A percentile compares a stretch with the other conserved stretches of the same genome.
phyloP scores from a whole-genome alignment of 1,140 invertebrate species.

The Monomorium pharaonis region DNA sequence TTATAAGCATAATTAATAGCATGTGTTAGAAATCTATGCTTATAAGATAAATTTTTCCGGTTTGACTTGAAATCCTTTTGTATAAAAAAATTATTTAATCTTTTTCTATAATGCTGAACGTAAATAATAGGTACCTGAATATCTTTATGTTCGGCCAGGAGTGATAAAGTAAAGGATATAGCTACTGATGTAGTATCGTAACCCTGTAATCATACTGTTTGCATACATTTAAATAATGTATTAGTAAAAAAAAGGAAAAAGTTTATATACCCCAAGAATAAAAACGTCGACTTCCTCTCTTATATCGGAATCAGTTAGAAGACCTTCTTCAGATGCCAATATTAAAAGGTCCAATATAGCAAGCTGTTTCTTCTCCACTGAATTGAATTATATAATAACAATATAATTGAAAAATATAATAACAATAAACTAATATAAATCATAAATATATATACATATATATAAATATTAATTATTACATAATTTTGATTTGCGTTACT shows the following conservation, averaged over 20 bases:
- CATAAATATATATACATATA: too few species aligned
- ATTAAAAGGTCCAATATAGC: slow-evolving; percentile 94
- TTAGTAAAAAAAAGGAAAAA: slow-evolving; percentile 88
- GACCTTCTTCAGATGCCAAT: slow-evolving; percentile 85
- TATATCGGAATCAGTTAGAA: slow-evolving; percentile 88
- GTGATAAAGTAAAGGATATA: too few species aligned
- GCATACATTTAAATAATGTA: background rate
- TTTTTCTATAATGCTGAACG: background rate
- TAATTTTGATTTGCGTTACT: background rate
- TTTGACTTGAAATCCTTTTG: too few species aligned
- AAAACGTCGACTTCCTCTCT: slow-evolving; percentile 92
- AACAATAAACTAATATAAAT: too few species aligned
- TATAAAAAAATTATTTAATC: too few species aligned
- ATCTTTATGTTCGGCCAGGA: slow-evolving; percentile 87
- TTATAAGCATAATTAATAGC: too few species aligned
- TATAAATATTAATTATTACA: background rate
- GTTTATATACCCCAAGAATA: slow-evolving; percentile 72
- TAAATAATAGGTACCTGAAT: slow-evolving; percentile 85
- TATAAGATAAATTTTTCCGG: too few species aligned
- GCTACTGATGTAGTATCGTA: too few species aligned
- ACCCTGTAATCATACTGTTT: slow-evolving; percentile 85
- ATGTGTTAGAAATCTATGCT: too few species aligned
- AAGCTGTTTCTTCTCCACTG: slow-evolving; percentile 86
- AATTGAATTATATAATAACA: slow-evolving; percentile 3
- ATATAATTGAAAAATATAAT: too few species aligned